phyloP scores from a whole-genome alignment of 2,113 vertebrate genomes.

The Lepidothrix coronata region DNA sequence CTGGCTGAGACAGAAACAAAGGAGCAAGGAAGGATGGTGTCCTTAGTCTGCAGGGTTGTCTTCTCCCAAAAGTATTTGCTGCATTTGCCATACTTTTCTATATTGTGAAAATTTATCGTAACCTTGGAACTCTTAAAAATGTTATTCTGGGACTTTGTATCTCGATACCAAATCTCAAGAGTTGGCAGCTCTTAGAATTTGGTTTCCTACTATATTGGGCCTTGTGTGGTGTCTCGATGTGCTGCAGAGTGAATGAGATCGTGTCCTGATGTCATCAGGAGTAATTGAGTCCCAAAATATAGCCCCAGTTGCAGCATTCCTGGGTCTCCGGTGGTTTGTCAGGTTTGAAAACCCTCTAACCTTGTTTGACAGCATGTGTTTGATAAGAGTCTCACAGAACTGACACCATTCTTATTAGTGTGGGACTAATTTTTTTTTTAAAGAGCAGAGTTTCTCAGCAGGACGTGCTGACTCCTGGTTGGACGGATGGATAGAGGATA shows the following conservation, averaged over 20 bases:
- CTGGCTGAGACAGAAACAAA: neutral
- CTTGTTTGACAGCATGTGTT: neutral
- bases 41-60: neutral
- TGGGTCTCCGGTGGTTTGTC: neutral
- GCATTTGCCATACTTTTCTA: neutral
- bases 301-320: neutral
- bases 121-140: neutral
- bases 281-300: neutral
- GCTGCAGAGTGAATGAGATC: neutral
- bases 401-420: neutral
- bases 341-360: neutral
- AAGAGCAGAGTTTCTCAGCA: neutral
- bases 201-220: neutral
- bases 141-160: neutral
- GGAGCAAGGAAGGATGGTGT: neutral
- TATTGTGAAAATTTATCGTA: neutral
- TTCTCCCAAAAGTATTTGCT: neutral
- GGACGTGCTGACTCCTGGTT: neutral
- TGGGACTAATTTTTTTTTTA: neutral
- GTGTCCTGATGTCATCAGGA: neutral
- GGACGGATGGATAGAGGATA: neutral
- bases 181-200: neutral
- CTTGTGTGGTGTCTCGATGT: accelerated
- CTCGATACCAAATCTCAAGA: neutral
- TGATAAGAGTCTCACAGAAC: neutral